Conservation (phyloP, 2,888 invertebrate species). For the Celastrina argiolus region DNA sequence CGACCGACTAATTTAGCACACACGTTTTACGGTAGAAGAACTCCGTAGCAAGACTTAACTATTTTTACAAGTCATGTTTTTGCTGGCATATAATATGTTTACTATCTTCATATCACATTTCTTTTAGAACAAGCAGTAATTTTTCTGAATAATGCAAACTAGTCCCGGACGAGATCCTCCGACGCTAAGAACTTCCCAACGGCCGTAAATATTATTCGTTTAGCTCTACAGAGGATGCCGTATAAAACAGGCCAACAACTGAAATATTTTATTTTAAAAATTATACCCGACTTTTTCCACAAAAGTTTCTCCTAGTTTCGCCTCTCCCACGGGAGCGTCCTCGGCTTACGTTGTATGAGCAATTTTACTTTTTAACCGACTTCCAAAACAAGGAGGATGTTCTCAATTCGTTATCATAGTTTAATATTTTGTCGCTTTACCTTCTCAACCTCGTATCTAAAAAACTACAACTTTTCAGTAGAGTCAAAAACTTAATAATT, state of each 20-base stretch:
- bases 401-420: too few relatives aligned
- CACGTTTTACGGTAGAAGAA: too few relatives aligned
- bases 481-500: too few relatives aligned
- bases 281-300: conserved; percentile 3
- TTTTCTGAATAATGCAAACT: conserved; percentile 2
- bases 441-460: too few relatives aligned
- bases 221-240: conserved; percentile 7
- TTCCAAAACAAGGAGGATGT: too few relatives aligned
- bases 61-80: too few relatives aligned
- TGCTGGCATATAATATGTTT: not conserved
- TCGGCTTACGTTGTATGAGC: not conserved
- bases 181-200: not conserved
- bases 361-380: not conserved
- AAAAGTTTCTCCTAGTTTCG: not conserved
- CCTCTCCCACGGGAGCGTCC: not conserved
- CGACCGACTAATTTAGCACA: too few relatives aligned
- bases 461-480: too few relatives aligned
- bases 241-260: conserved; percentile 18
- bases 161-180: not conserved
- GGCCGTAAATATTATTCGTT: not conserved
- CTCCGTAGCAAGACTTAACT: too few relatives aligned
- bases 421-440: too few relatives aligned
- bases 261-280: conserved; percentile 23
- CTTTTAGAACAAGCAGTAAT: not conserved
- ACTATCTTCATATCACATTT: too few relatives aligned